Evolutionary conservation across 92 coral and sea anemone species (phyloP).

Genomic region (Phenganax marumi): DNA sequence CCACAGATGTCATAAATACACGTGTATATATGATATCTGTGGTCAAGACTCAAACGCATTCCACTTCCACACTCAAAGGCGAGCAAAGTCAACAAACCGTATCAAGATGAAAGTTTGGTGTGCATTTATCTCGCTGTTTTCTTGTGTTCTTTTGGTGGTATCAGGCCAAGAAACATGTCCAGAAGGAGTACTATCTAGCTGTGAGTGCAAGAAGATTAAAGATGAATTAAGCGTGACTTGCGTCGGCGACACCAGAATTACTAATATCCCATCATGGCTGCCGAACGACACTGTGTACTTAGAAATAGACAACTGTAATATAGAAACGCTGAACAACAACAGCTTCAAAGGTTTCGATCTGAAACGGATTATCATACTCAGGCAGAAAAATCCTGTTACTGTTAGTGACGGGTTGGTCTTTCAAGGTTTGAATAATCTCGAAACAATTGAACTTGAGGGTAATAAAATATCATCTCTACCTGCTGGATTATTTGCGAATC

Average conservation of each 20-base stretch:
- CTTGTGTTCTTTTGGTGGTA: neutral
- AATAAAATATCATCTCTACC: conserved; percentile 21
- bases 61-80: no score
- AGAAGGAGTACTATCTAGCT: neutral
- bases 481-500: conserved; percentile 39
- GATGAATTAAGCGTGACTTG: neutral
- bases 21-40: no score
- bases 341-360: conserved; percentile 23
- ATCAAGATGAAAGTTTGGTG: neutral
- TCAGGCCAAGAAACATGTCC: conserved; percentile 9
- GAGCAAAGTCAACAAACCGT: no score
- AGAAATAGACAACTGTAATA: neutral
- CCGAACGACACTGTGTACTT: conserved; percentile 1
- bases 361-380: neutral
- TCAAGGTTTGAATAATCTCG: conserved; percentile 23
- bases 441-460: neutral
- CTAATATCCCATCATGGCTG: conserved; percentile 19
- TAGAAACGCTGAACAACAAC: neutral
- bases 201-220: neutral
- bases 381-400: neutral
- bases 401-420: conserved; percentile 6
- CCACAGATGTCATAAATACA: no score
- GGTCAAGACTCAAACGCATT: no score
- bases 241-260: neutral
- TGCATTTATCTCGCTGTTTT: neutral